A percentile compares a stretch with the other conserved stretches of the same genome.
phyloP scores from a whole-genome alignment of 2,113 vertebrate genomes.

The Numida meleagris region DNA sequence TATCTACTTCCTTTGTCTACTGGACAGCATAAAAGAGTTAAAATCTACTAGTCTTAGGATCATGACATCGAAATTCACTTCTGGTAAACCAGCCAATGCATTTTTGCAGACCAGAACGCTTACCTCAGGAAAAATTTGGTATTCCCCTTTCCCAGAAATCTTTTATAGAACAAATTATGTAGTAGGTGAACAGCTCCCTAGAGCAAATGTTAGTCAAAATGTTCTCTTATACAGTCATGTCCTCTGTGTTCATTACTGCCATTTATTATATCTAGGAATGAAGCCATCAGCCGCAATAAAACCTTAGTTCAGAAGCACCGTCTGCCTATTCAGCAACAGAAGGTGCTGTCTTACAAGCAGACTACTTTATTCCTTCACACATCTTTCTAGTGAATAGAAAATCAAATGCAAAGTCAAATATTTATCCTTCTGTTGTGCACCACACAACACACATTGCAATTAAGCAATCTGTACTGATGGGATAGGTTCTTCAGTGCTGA shows the following conservation, averaged over 20 bases:
- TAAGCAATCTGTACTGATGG: background rate
- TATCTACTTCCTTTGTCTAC: background rate
- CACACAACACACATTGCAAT: fast-evolving
- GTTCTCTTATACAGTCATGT: background rate
- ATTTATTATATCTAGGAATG: background rate
- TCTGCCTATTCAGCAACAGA: constrained; percentile 3
- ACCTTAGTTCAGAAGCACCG: background rate
- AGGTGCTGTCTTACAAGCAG: background rate
- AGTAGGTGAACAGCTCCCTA: background rate
- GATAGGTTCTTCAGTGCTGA: background rate
- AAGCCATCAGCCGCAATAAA: background rate
- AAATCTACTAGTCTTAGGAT: background rate
- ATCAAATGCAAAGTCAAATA: background rate
- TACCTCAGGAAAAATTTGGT: background rate
- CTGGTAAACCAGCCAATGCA: background rate
- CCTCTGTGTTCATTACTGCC: background rate
- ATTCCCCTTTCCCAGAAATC: background rate
- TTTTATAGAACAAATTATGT: background rate
- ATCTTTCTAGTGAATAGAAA: background rate
- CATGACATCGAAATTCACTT: background rate
- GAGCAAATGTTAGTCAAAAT: background rate
- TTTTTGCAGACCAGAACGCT: background rate
- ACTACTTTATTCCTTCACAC: background rate
- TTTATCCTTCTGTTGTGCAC: background rate
- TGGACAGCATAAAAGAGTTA: background rate